Percentiles rank a stretch among this genome's conserved stretches.
phyloP scores from a whole-genome alignment of 2,113 vertebrate genomes.

The Corydoras sp. region DNA sequence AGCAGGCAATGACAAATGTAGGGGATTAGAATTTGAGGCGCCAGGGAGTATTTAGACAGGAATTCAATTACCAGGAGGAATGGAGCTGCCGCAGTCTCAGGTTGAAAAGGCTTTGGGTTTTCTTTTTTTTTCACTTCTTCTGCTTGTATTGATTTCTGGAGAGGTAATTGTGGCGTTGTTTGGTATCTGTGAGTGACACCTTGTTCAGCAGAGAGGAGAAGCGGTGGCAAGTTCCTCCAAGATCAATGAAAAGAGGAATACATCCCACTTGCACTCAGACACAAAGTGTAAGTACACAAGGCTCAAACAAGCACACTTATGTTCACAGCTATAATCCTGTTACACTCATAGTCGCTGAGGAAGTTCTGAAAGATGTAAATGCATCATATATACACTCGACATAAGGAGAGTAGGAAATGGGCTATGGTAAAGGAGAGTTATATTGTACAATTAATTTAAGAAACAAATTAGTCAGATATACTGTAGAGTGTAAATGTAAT shows the following conservation, averaged over 20 bases:
- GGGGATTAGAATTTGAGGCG: slow-evolving; percentile 31
- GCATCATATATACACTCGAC: neutral
- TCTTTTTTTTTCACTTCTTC: slow-evolving; percentile 1
- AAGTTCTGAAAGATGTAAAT: neutral
- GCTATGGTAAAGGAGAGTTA: too few species aligned
- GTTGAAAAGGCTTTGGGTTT: slow-evolving; percentile 33
- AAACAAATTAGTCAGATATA: too few species aligned
- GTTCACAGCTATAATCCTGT: neutral
- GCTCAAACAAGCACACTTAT: neutral
- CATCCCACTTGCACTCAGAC: neutral
- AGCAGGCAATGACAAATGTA: slow-evolving; percentile 26
- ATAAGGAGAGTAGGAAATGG: too few species aligned
- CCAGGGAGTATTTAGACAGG: slow-evolving; percentile 39
- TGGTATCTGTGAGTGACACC: slow-evolving; percentile 34
- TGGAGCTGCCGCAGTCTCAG: slow-evolving; percentile 6
- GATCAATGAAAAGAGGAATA: slow-evolving; percentile 30
- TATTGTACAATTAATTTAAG: too few species aligned
- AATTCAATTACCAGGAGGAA: slow-evolving; percentile 40
- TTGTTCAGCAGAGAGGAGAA: slow-evolving; percentile 26
- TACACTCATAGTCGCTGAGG: neutral
- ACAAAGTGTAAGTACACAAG: slow-evolving; percentile 19
- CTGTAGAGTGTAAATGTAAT: too few species aligned
- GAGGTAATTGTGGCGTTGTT: slow-evolving; percentile 36
- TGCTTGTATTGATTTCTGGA: slow-evolving; percentile 30
- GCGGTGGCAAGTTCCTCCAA: slow-evolving; percentile 11